A percentile compares a stretch with the other conserved stretches of the same genome.
Conservation (phyloP, 2,888 invertebrate species). For the Drosophila suboccidentalis region DNA sequence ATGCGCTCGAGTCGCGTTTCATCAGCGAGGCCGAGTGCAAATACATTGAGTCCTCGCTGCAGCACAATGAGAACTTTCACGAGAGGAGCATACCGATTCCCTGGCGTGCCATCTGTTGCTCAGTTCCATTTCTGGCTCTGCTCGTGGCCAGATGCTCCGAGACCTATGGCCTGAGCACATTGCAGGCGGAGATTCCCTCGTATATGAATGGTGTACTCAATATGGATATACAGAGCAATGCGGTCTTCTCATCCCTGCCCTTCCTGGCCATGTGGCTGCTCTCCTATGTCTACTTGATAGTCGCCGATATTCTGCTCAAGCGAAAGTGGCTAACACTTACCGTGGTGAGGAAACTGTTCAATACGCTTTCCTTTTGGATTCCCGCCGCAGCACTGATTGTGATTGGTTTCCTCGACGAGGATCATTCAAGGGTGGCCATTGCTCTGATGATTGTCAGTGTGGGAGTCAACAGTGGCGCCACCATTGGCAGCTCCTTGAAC, state of each 20-base stretch:
- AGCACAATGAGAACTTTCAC: slow-evolving; percentile 68
- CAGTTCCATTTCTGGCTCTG: slow-evolving; percentile 88
- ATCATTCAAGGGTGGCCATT: slow-evolving; percentile 85
- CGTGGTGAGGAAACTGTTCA: slow-evolving; percentile 73
- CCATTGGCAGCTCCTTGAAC: slow-evolving; percentile 86
- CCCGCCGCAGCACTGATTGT: slow-evolving; percentile 87
- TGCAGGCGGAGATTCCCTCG: slow-evolving; percentile 89
- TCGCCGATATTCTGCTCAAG: slow-evolving; percentile 85
- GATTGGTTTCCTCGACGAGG: slow-evolving; percentile 86
- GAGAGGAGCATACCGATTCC: slow-evolving; percentile 86
- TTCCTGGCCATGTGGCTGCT: slow-evolving; percentile 87
- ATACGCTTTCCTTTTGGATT: slow-evolving; percentile 84
- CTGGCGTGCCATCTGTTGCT: slow-evolving; percentile 88
- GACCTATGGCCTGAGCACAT: slow-evolving; percentile 90
- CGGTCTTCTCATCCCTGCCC: slow-evolving; percentile 86
- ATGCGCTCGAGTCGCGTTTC: slow-evolving; percentile 87
- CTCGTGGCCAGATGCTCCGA: slow-evolving; percentile 88
- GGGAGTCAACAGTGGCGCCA: slow-evolving; percentile 83
- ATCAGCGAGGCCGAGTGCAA: slow-evolving; percentile 87
- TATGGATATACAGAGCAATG: slow-evolving; percentile 87
- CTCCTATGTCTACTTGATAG: slow-evolving; percentile 86
- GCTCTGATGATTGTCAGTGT: slow-evolving; percentile 87
- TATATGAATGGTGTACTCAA: slow-evolving; percentile 88
- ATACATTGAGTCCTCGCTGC: slow-evolving; percentile 87
- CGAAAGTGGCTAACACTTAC: slow-evolving; percentile 84